Evolutionary conservation across 2,888 invertebrate genomes (phyloP).

Genomic region (Elmis aenea): DNA sequence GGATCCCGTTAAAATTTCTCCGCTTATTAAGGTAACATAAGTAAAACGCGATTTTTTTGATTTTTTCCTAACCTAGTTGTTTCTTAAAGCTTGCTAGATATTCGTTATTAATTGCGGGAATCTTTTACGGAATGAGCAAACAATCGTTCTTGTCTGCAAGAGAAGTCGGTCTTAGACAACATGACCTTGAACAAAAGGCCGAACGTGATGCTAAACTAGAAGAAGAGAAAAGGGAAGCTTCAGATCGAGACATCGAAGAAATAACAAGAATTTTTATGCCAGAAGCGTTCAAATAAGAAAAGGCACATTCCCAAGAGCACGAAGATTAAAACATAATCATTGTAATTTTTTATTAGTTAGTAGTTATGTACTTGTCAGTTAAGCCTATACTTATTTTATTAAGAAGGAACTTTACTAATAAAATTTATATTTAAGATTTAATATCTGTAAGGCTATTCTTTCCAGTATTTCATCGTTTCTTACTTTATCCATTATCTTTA

Average conservation of each 20-base stretch:
- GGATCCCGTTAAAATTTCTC: no score
- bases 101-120: conserved; percentile 37
- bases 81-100: conserved; percentile 29
- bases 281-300: no score
- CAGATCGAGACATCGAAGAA: conserved; percentile 12
- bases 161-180: background rate
- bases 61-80: background rate
- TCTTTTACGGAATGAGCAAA: conserved; percentile 37
- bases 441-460: no score
- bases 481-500: no score
- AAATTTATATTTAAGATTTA: no score
- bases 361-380: no score
- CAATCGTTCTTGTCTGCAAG: conserved; percentile 28
- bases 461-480: no score
- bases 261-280: no score
- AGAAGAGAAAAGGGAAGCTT: conserved; percentile 4
- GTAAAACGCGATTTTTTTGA: background rate
- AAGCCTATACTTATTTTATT: no score
- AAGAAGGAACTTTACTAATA: no score
- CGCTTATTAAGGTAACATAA: background rate
- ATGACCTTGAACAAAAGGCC: conserved; percentile 2
- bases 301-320: no score
- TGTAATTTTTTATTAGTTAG: background rate
- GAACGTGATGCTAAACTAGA: conserved; percentile 9
- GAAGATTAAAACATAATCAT: background rate